A percentile compares a stretch with the other conserved stretches of the same genome.
Conservation (phyloP, 1,140 invertebrate species). For the Magallana angulata region DNA sequence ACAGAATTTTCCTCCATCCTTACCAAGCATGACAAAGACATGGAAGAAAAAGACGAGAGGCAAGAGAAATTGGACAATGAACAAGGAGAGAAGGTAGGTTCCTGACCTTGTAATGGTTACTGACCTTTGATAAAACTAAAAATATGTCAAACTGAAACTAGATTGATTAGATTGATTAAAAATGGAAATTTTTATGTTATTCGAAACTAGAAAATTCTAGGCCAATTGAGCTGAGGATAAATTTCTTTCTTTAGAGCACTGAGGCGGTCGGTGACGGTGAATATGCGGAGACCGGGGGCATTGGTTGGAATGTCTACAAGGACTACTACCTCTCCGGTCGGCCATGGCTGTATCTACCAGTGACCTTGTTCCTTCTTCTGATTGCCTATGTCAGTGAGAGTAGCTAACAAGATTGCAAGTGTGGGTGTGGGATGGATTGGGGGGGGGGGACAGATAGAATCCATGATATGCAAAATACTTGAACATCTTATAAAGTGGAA, state of each 20-base stretch:
- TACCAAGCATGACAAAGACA: conserved; percentile 5
- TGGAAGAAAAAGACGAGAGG: not conserved
- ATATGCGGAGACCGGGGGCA: not conserved
- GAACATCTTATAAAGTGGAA: too few species aligned
- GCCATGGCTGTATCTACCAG: not conserved
- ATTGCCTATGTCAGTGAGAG: not conserved
- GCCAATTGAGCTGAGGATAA: not conserved
- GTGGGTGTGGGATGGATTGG: too few species aligned
- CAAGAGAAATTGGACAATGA: not conserved
- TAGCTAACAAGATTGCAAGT: not conserved
- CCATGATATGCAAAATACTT: too few species aligned
- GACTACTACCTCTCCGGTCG: conserved; percentile 14
- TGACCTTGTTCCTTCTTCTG: not conserved
- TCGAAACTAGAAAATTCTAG: not conserved
- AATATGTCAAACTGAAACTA: too few species aligned
- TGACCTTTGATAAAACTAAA: too few species aligned
- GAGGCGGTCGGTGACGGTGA: not conserved
- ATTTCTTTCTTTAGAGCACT: not conserved
- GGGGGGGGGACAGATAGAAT: too few species aligned
- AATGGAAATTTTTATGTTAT: not conserved
- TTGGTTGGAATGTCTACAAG: conserved; percentile 7
- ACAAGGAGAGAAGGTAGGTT: not conserved
- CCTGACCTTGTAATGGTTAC: too few species aligned
- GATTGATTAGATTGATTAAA: too few species aligned
- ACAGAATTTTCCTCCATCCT: conserved; percentile 33